A percentile compares a stretch with the other conserved stretches of the same genome.
Conservation (phyloP, 2,797 vertebrate genomes). For the Acanthurus leucopareius region DNA sequence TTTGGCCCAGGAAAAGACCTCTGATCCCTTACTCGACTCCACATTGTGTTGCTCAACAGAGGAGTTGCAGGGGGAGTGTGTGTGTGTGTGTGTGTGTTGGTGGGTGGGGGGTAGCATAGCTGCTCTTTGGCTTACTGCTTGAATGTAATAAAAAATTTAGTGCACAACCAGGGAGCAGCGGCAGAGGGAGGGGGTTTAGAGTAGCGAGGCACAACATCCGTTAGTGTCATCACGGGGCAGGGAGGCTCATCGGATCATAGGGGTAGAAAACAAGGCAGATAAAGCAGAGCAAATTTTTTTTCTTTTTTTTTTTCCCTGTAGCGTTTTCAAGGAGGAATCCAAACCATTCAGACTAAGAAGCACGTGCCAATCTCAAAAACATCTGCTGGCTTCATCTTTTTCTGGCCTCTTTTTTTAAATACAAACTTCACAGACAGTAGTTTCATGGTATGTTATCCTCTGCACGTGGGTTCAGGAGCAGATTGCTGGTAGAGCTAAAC, state of each 20-base stretch:
- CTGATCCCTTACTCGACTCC: slow-evolving; percentile 78
- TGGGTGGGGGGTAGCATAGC: slow-evolving; percentile 47
- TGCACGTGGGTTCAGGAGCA: slow-evolving; percentile 54
- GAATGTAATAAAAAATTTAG: slow-evolving; percentile 73
- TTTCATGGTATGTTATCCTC: slow-evolving; percentile 61
- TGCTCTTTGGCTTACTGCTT: slow-evolving; percentile 70
- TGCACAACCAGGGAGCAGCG: slow-evolving; percentile 53
- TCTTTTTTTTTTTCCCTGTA: slow-evolving; percentile 25
- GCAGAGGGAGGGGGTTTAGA: background rate
- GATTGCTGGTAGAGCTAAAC: slow-evolving; percentile 44
- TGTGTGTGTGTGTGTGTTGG: slow-evolving; percentile 22
- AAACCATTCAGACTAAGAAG: slow-evolving; percentile 52
- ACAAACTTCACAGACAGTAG: slow-evolving; percentile 52
- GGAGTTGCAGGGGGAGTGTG: slow-evolving; percentile 44
- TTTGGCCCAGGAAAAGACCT: slow-evolving; percentile 82
- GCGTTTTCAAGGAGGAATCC: slow-evolving; percentile 42
- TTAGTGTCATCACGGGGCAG: slow-evolving; percentile 68
- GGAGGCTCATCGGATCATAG: slow-evolving; percentile 65
- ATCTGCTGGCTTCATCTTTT: slow-evolving; percentile 57
- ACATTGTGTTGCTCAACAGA: slow-evolving; percentile 77
- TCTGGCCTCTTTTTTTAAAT: slow-evolving; percentile 26
- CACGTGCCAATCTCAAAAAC: slow-evolving; percentile 51
- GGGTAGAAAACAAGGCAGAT: slow-evolving; percentile 48
- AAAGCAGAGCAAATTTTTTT: slow-evolving; percentile 32
- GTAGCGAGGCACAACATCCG: slow-evolving; percentile 49